A percentile compares a stretch with the other conserved stretches of the same genome.
Evolutionary conservation across 2,888 invertebrate genomes (phyloP).

Genomic region (Drosophila bunnanda): DNA sequence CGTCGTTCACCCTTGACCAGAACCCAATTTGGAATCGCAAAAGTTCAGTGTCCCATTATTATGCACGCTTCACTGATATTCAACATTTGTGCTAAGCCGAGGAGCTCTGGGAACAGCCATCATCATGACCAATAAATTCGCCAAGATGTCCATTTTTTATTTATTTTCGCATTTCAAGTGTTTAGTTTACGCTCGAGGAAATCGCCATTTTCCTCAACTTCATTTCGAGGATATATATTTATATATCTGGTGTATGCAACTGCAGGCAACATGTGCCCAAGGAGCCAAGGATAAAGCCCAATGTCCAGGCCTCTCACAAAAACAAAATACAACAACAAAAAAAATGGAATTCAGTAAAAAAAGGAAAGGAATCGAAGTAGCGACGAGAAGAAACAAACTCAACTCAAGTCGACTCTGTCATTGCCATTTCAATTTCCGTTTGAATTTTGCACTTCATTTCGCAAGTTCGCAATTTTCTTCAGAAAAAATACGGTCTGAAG

Average conservation of each 20-base stretch:
- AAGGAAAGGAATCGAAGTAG: constrained; percentile 15
- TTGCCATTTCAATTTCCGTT: constrained; percentile 82
- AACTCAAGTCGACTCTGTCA: constrained; percentile 68
- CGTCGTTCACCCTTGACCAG: constrained; percentile 13
- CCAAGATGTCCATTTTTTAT: constrained; percentile 77
- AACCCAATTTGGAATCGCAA: constrained; percentile 29
- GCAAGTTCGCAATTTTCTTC: constrained; percentile 80
- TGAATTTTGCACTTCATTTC: constrained; percentile 82
- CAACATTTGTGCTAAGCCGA: constrained; percentile 62
- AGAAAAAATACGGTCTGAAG: constrained; percentile 32
- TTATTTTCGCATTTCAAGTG: constrained; percentile 80
- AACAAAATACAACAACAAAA: constrained; percentile 36
- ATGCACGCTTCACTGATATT: constrained; percentile 68
- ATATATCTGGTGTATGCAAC: constrained; percentile 43
- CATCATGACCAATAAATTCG: constrained; percentile 72
- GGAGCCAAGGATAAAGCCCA: constrained; percentile 25
- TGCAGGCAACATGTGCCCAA: constrained; percentile 61
- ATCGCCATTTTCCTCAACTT: constrained; percentile 77
- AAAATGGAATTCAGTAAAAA: constrained; percentile 46
- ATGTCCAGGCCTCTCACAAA: constrained; percentile 43
- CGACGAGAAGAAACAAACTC: constrained; percentile 27
- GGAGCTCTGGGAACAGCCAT: constrained; percentile 18
- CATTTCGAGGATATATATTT: constrained; percentile 54
- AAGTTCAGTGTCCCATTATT: constrained; percentile 62
- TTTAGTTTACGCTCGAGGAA: constrained; percentile 80